Evolutionary conservation across 1,140 invertebrate genomes (phyloP).

Genomic region (Campodea augens): DNA sequence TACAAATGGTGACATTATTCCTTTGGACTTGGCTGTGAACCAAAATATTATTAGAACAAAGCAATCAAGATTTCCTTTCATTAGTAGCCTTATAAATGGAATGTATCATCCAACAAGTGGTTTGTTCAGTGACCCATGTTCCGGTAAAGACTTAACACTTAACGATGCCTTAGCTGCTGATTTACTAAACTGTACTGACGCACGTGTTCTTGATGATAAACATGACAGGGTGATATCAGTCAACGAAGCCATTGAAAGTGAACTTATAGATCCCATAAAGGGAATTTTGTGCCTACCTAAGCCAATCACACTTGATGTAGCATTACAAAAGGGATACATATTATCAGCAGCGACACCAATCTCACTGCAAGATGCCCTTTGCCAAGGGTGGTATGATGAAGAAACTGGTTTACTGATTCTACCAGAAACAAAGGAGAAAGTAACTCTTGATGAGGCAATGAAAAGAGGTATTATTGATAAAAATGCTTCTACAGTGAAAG

Average conservation of each 20-base stretch:
- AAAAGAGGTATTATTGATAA: conserved; percentile 50
- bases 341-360: conserved; percentile 52
- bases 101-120: conserved; percentile 55
- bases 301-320: conserved; percentile 45
- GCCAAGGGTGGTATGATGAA: conserved; percentile 58
- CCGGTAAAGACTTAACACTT: conserved; percentile 49
- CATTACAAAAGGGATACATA: conserved; percentile 54
- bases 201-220: conserved; percentile 52
- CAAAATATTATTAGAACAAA: conserved; percentile 47
- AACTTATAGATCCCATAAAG: conserved; percentile 45
- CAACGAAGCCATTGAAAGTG: conserved; percentile 42
- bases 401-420: conserved; percentile 44
- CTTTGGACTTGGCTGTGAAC: conserved; percentile 46
- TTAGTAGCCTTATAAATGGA: conserved; percentile 54
- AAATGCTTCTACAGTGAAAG: conserved; percentile 57
- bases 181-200: conserved; percentile 45
- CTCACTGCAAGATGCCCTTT: conserved; percentile 67
- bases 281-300: conserved; percentile 46
- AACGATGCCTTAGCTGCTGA: conserved; percentile 46
- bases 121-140: conserved; percentile 59
- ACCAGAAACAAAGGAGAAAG: conserved; percentile 43
- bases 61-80: conserved; percentile 42
- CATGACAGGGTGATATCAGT: conserved; percentile 42
- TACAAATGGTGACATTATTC: conserved; percentile 42
- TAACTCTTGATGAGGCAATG: conserved; percentile 64